Evolutionary conservation across 2,113 vertebrate genomes (phyloP), one percentile per base, ranked within the genome.

Genomic region (Triplophysa rosa): DNA sequence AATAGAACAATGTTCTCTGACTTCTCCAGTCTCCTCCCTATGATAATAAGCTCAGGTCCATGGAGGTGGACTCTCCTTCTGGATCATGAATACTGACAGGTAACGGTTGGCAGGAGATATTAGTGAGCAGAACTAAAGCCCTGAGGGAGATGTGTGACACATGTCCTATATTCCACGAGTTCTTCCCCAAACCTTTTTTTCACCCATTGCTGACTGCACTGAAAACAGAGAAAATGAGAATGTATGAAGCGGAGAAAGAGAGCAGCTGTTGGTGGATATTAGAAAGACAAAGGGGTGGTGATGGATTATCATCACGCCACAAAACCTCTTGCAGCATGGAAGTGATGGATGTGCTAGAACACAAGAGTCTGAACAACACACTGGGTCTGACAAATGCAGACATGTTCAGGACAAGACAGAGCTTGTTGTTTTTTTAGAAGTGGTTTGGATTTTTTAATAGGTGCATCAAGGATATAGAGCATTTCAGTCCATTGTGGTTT

Each of bases 21-120:
- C 17, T 19, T 19, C 52, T 69, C 67, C 45, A 29, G 5, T 26
- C 13, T 21, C 19, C 33, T 8, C 16, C 9, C 17, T 11, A 23
- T 26, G 56, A 37, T 61, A 61, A 61, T 6, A 58, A 61, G 56
- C 56, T 24, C 33, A 62, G 10, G 9, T 61, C 14, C 8, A 26
- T 59, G 69, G 26, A 37, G 70, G 47, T 70, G 17, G 47, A 49
- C 47, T 54, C 16, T 42, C 67, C 24, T 58, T 52, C 19, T 17
- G 16, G 54, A n/a, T 21, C n/a, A 58, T 21, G 19, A 16, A 21
- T 56, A 71, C 68, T 71, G 68, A 71, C 68, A 71, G 14, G 58
- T 2, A 47, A 42, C 9, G 14, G 16, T 63, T 74, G 24, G 58
- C 24, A 23, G 33, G 58, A 58, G 8, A 61, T 24, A 13, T 11